A percentile compares a stretch with the other conserved stretches of the same genome.
These are phyloP conservation scores for Catagonus wagneri DNA, from an alignment of 2,113 vertebrate species.

Conservation along the genomic window DNA sequence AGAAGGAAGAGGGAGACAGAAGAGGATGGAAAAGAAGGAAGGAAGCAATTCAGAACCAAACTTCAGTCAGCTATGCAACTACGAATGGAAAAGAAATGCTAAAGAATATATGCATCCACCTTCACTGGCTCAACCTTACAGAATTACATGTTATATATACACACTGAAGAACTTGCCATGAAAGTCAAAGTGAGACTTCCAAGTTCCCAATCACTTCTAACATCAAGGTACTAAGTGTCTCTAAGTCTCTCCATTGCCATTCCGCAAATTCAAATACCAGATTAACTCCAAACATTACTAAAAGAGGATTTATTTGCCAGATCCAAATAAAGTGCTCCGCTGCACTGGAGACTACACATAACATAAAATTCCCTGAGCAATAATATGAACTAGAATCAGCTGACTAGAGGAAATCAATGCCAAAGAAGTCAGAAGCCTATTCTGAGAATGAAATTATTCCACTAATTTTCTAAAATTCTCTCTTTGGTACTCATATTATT, in stretches of 20 bases:
- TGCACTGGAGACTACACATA: not conserved
- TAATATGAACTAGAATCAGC: not conserved
- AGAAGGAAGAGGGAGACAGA: not conserved
- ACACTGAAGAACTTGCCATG: not conserved
- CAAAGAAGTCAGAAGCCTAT: not conserved
- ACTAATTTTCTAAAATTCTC: slow-evolving; percentile 10
- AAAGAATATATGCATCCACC: not conserved
- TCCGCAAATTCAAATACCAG: slow-evolving; percentile 17
- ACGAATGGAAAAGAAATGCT: not conserved
- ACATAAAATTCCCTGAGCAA: not conserved
- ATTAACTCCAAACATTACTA: not conserved
- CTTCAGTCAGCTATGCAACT: not conserved
- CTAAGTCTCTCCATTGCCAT: not conserved
- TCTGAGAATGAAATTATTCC: not conserved
- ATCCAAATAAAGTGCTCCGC: not conserved
- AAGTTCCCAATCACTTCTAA: not conserved
- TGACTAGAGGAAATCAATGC: not conserved
- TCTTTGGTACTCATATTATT: not conserved
- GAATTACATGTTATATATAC: not conserved
- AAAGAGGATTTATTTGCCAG: not conserved
- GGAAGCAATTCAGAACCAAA: not conserved
- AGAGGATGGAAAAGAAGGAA: not conserved
- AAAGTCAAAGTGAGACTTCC: not conserved
- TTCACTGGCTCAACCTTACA: not conserved
- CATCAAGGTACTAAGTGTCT: not conserved